Evolutionary conservation across 2,797 vertebrate genomes (phyloP).

Genomic region (Acestrorhynchus altus): DNA sequence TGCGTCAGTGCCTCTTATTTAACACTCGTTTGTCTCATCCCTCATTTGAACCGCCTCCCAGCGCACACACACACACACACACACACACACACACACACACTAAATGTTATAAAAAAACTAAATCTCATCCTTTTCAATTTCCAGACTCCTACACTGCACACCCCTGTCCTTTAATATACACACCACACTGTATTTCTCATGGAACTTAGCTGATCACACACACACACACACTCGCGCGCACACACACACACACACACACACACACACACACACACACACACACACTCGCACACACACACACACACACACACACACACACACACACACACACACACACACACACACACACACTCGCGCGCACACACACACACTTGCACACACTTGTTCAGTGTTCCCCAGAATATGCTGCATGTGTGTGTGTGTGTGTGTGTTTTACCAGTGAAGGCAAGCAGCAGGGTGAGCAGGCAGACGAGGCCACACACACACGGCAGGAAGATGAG

Average conservation of each 20-base stretch:
- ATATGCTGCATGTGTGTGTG: not conserved
- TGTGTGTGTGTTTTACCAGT: constrained; percentile 19
- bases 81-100: too few species aligned
- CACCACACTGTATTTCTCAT: not conserved
- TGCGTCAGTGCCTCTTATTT: constrained; percentile 43
- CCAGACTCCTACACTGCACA: too few species aligned
- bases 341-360: constrained; percentile 56
- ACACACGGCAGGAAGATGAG: constrained; percentile 78
- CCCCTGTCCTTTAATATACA: too few species aligned
- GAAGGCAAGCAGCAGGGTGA: constrained; percentile 35
- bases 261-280: constrained; percentile 20
- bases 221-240: constrained; percentile 56
- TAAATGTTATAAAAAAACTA: too few species aligned
- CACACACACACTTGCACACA: constrained; percentile 37
- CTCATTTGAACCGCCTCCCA: constrained; percentile 24
- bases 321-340: too few species aligned
- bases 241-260: constrained; percentile 38
- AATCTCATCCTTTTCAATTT: too few species aligned
- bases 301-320: too few species aligned
- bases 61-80: constrained; percentile 42
- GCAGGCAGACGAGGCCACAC: constrained; percentile 29
- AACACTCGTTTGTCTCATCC: constrained; percentile 32
- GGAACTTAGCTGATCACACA: too few species aligned
- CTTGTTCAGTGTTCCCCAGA: too few species aligned
- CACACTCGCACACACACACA: too few species aligned